These are phyloP conservation scores for Dromius quadrimaculatus DNA, from an alignment of 2,888 invertebrate species.

Conservation along the genomic window DNA sequence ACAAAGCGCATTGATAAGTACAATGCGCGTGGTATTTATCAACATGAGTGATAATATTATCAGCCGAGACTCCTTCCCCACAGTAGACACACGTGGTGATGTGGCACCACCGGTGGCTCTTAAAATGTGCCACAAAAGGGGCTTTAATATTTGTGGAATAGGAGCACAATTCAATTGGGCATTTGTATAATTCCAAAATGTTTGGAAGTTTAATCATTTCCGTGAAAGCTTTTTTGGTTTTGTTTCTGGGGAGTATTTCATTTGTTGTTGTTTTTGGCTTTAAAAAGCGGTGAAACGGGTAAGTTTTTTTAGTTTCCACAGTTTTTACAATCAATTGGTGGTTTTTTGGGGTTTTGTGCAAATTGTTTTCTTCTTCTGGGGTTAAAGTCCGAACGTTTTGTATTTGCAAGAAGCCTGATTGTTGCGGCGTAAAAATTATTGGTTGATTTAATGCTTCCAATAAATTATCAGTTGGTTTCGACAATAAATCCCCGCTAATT, in stretches of 20 bases:
- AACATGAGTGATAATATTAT: slow-evolving; percentile 67
- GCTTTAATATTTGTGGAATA: slow-evolving; percentile 65
- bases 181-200: slow-evolving; percentile 69
- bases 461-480: slow-evolving; percentile 54
- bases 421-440: not conserved
- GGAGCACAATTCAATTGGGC: slow-evolving; percentile 69
- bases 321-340: not conserved
- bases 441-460: not conserved
- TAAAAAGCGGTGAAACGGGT: not conserved
- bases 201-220: slow-evolving; percentile 64
- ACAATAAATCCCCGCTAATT: slow-evolving; percentile 68
- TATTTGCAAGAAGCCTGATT: slow-evolving; percentile 54
- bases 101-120: slow-evolving; percentile 17
- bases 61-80: slow-evolving; percentile 51
- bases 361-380: slow-evolving; percentile 51
- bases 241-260: not conserved
- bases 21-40: slow-evolving; percentile 73
- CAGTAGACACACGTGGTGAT: slow-evolving; percentile 72
- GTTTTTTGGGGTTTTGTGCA: not conserved
- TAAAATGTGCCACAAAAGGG: slow-evolving; percentile 65
- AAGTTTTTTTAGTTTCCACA: not conserved
- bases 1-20: slow-evolving; percentile 74
- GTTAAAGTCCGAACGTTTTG: slow-evolving; percentile 56
- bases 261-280: not conserved
- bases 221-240: slow-evolving; percentile 18